Base-by-base conservation (phyloP, 2,113 vertebrate genomes). In the Amphiprion percula region DNA sequence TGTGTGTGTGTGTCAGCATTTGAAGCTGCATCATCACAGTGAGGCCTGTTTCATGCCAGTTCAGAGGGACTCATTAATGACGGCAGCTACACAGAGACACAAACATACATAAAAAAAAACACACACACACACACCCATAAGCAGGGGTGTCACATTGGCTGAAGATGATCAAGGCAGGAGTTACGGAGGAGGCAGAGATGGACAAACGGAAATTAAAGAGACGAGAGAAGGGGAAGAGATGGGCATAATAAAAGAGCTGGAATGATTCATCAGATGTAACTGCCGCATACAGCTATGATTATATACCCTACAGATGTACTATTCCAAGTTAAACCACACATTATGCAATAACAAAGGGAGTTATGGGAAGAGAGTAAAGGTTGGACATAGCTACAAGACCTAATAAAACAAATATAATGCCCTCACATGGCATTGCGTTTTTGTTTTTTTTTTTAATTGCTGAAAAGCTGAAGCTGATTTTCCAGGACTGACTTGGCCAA, bases 61-160 rank as follows among this genome's bases (percentile, higher is more conserved):
- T 72, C 74, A 77, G 53, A 59, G 16, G 16, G 66, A 80, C 39
- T 69, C 61, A 68, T 75, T 84, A 74, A 86, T 19, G 33, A 67
- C 39, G 21, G 23, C 47, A 71, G 11, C 63, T 67, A 84, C 59
- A 66, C 1, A 73, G 12, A 24, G 11, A 77, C 58, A 33, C 26
- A 54, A 5, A 68, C 33, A 74, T 23, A 54, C 11, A 60, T 58
- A 6, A 33, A 54, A 16, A 26, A 17, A 26, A 26, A 26, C 1
- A 26, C 24, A 74, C 26, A 16, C 2, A 82, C 10, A 80, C 23
- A 73, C 49, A 60, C 66, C 33, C 24, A 61, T 82, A 77, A 70
- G 77, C 77, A 76, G 64, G 61, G 37, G 44, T 63, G 77, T 77
- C 74, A 74, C 70, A 54, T 39, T 67, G 19, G 46, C 59, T 68